A percentile compares a stretch with the other conserved stretches of the same genome.
Conservation (phyloP, 2,113 vertebrate genomes). For the Chrysochloris asiatica region DNA sequence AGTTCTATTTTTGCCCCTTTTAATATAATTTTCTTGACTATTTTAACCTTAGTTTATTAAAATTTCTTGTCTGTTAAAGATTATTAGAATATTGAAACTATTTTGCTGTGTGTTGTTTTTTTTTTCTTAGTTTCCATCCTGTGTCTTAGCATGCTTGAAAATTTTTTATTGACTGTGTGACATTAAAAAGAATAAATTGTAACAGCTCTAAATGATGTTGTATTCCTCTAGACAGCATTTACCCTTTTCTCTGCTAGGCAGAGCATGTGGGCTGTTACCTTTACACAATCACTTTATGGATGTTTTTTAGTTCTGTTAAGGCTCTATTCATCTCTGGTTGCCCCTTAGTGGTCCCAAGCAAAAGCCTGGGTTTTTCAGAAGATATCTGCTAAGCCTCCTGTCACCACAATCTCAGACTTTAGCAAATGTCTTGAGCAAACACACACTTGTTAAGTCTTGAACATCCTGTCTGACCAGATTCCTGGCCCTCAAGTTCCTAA, state of each 20-base stretch:
- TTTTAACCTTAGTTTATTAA: background rate
- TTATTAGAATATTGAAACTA: background rate
- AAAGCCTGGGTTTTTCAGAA: background rate
- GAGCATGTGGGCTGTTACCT: background rate
- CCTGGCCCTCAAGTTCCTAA: background rate
- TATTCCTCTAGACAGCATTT: background rate
- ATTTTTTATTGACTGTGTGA: background rate
- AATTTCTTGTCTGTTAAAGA: background rate
- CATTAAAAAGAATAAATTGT: background rate
- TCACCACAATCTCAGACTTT: background rate
- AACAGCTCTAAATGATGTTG: background rate
- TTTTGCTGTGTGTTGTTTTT: too few relatives aligned
- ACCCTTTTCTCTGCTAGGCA: background rate
- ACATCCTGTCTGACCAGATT: background rate
- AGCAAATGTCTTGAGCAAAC: background rate
- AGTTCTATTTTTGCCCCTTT: background rate
- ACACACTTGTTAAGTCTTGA: background rate
- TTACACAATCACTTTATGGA: background rate
- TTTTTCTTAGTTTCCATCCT: background rate
- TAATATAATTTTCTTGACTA: constrained; percentile 6
- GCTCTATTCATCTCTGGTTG: background rate
- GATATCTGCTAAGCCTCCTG: background rate
- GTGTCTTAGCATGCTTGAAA: background rate
- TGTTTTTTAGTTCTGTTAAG: background rate
- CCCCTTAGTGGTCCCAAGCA: background rate